Conservation (phyloP, 2,113 vertebrate species). For the Oreocharis arfaki region DNA sequence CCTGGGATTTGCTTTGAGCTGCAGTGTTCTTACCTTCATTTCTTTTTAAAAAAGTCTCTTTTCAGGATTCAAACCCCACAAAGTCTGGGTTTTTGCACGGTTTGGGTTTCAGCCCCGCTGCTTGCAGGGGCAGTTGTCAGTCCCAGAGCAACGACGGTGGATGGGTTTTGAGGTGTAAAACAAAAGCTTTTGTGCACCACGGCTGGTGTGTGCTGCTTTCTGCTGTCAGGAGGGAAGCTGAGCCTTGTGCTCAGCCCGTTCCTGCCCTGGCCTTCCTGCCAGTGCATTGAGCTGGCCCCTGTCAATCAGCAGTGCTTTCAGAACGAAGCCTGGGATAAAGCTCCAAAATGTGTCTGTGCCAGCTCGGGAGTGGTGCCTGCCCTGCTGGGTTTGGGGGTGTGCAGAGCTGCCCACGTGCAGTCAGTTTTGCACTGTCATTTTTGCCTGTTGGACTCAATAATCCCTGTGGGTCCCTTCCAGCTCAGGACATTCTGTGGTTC, state of each 20-base stretch:
- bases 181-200: neutral
- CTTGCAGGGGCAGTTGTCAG: neutral
- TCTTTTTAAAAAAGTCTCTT: neutral
- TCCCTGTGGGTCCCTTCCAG: neutral
- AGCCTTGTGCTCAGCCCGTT: neutral
- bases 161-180: neutral
- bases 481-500: neutral
- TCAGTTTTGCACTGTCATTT: neutral
- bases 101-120: neutral
- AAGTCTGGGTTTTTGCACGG: fast-evolving
- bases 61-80: neutral
- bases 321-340: neutral
- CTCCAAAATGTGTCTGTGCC: neutral
- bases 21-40: neutral
- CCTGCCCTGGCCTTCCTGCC: neutral
- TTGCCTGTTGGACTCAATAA: neutral
- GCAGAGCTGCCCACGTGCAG: neutral
- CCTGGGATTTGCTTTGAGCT: neutral
- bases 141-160: fast-evolving
- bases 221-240: neutral
- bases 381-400: neutral
- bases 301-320: neutral
- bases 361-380: neutral
- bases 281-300: neutral
- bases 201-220: neutral